phyloP scores from a whole-genome alignment of 2,888 invertebrate species.

The Phengaris alcon region DNA sequence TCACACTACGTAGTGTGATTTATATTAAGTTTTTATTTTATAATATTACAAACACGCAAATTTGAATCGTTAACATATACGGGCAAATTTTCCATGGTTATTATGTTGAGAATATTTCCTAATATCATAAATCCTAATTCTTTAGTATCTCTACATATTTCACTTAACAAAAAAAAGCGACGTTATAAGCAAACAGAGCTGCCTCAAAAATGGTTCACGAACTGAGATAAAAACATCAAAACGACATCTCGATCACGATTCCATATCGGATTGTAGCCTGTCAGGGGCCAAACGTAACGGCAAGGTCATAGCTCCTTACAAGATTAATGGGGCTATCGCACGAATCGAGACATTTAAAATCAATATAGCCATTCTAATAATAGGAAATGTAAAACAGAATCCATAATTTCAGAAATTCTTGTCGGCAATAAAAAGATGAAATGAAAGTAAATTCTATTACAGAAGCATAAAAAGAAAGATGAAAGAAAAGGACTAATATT shows the following conservation, averaged over 20 bases:
- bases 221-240: slow-evolving; percentile 52
- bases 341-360: slow-evolving; percentile 16
- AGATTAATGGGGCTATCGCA: slow-evolving; percentile 45
- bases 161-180: slow-evolving; percentile 32
- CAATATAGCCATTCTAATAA: slow-evolving; percentile 14
- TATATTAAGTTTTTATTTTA: too few relatives aligned
- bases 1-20: too few relatives aligned
- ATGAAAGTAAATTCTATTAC: not conserved
- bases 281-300: slow-evolving; percentile 50
- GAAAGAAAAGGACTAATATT: not conserved
- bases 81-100: too few relatives aligned
- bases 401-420: not conserved
- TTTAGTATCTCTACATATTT: too few relatives aligned
- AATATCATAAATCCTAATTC: not conserved
- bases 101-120: not conserved
- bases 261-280: slow-evolving; percentile 50
- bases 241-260: slow-evolving; percentile 69
- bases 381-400: not conserved
- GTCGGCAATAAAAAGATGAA: not conserved
- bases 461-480: not conserved
- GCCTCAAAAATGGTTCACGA: slow-evolving; percentile 37
- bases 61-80: too few relatives aligned
- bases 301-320: slow-evolving; percentile 53
- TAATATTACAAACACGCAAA: too few relatives aligned
- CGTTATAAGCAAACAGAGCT: slow-evolving; percentile 34